These are phyloP conservation scores for Sphaerodactylus townsendi DNA, from an alignment of 2,113 vertebrate species.

Conservation along the genomic window DNA sequence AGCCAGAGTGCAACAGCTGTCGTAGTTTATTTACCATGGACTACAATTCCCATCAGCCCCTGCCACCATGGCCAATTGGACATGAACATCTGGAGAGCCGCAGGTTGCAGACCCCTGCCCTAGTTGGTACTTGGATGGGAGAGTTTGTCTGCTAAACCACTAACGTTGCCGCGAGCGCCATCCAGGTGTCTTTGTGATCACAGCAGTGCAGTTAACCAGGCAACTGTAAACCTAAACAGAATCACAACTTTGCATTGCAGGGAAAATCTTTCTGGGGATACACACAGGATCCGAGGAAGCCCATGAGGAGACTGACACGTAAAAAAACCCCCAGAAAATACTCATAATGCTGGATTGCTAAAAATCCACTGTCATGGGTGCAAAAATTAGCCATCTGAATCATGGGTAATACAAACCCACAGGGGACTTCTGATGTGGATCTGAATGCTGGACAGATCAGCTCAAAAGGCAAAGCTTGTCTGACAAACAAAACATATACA, in stretches of 20 bases:
- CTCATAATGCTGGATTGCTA: slow-evolving; percentile 8
- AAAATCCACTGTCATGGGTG: slow-evolving; percentile 5
- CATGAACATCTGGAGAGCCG: no score
- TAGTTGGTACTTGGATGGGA: no score
- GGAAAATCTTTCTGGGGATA: slow-evolving; percentile 47
- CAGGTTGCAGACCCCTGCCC: no score
- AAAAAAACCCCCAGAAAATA: slow-evolving; percentile 29
- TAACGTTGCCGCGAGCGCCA: no score
- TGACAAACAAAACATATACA: not conserved
- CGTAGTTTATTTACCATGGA: no score
- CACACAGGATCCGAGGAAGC: slow-evolving; percentile 55
- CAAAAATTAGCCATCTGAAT: slow-evolving; percentile 50
- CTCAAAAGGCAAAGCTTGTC: not conserved
- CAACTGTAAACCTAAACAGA: not conserved
- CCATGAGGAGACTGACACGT: slow-evolving; percentile 50
- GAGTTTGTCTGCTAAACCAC: not conserved
- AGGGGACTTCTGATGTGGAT: slow-evolving; percentile 11
- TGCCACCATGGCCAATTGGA: no score
- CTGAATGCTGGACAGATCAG: not conserved
- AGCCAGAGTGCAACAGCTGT: no score
- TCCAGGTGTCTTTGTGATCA: not conserved
- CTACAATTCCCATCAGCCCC: no score
- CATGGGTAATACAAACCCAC: slow-evolving; percentile 23
- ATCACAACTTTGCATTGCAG: slow-evolving; percentile 53
- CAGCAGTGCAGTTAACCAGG: no score